These are phyloP conservation scores for Lacerta viridis DNA, from an alignment of 2,797 vertebrate species.

Conservation along the genomic window DNA sequence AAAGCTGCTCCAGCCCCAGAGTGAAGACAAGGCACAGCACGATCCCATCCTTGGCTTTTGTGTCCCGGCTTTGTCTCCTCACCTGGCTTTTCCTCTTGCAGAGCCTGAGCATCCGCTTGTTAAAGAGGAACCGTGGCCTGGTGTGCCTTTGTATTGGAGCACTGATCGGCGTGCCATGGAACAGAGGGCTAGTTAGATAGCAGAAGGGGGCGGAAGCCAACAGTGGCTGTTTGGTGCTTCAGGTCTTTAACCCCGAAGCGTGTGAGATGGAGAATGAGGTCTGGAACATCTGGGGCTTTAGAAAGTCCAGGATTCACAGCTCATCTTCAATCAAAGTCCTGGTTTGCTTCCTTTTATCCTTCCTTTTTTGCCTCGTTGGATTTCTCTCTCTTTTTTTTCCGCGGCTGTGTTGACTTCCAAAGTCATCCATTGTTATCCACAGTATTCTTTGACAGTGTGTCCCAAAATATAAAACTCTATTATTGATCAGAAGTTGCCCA, in stretches of 20 bases:
- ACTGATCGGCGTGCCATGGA: background rate
- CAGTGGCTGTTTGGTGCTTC: background rate
- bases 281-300: background rate
- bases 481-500: background rate
- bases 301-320: background rate
- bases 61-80: background rate
- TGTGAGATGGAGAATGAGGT: background rate
- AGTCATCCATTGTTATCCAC: background rate
- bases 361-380: background rate
- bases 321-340: background rate
- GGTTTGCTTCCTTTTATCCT: background rate
- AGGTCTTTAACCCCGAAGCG: background rate
- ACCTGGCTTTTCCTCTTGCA: conserved; percentile 15
- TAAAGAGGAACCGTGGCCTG: background rate
- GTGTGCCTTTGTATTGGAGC: conserved; percentile 13
- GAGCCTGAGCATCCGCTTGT: conserved; percentile 16
- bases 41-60: background rate
- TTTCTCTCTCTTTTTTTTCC: background rate
- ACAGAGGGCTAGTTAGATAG: background rate
- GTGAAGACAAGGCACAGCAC: conserved; percentile 35
- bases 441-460: background rate
- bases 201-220: background rate
- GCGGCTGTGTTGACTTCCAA: background rate
- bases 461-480: background rate
- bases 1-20: background rate